Conservation (phyloP, 2,113 vertebrate species). For the Scatophagus argus region DNA sequence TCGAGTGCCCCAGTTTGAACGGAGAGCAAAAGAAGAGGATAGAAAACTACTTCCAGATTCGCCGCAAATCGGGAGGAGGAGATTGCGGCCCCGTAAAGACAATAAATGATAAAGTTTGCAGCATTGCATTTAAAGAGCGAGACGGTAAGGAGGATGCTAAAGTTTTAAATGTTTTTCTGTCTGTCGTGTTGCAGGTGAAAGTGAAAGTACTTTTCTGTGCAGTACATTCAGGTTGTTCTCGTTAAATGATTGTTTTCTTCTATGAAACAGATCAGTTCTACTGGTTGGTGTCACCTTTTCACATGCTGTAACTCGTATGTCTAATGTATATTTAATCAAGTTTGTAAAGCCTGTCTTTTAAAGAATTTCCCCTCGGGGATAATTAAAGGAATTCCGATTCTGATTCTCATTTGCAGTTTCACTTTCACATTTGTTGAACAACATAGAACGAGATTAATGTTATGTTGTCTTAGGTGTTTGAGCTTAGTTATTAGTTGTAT, state of each 20-base stretch:
- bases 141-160: constrained; percentile 46
- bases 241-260: too few species aligned
- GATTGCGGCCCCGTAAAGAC: constrained; percentile 47
- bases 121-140: constrained; percentile 51
- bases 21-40: constrained; percentile 4
- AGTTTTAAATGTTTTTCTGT: background rate
- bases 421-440: background rate
- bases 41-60: constrained; percentile 47
- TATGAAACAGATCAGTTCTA: too few species aligned
- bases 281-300: background rate
- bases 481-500: too few species aligned
- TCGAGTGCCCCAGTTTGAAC: constrained; percentile 35
- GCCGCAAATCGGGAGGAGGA: constrained; percentile 71
- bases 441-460: too few species aligned
- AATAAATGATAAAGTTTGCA: constrained; percentile 8
- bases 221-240: too few species aligned
- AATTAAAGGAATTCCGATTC: too few species aligned
- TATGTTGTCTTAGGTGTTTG: too few species aligned
- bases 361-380: too few species aligned
- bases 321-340: too few species aligned
- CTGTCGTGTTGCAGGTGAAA: background rate
- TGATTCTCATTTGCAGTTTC: too few species aligned
- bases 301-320: background rate
- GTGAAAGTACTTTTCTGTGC: constrained; percentile 34
- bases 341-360: too few species aligned